Percentiles rank a stretch among this genome's conserved stretches.
These are phyloP conservation scores for Lasioglossum morio DNA, from an alignment of 2,888 invertebrate species.

Conservation along the genomic window DNA sequence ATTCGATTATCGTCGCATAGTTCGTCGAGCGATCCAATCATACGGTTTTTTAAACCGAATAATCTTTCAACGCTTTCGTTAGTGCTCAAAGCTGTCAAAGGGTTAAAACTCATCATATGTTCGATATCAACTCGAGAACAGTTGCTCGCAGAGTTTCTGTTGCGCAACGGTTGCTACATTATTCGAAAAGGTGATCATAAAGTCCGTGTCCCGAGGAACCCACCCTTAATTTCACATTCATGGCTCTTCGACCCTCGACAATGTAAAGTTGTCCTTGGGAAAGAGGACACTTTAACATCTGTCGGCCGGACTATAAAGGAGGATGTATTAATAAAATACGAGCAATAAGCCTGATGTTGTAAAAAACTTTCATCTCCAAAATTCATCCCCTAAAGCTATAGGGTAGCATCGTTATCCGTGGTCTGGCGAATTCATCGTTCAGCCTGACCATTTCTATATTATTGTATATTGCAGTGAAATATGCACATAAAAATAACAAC, in stretches of 20 bases:
- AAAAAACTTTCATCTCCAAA: not conserved
- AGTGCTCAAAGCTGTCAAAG: not conserved
- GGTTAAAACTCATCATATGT: not conserved
- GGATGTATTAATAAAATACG: not conserved
- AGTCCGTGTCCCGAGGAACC: not conserved
- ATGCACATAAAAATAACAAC: not conserved
- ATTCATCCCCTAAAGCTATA: not conserved
- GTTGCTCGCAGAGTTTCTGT: not conserved
- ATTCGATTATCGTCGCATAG: not conserved
- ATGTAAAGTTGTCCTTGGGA: not conserved
- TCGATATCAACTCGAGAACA: slow-evolving; percentile 3
- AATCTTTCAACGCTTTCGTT: not conserved
- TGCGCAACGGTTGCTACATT: not conserved
- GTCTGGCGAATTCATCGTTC: not conserved
- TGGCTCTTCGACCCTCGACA: not conserved
- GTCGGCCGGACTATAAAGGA: not conserved
- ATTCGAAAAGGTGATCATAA: slow-evolving; percentile 14
- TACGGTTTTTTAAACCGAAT: not conserved
- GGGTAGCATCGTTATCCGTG: not conserved
- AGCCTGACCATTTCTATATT: not conserved
- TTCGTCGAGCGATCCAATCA: not conserved
- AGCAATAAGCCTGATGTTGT: not conserved
- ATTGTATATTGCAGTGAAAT: too few relatives aligned
- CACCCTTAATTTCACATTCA: slow-evolving; percentile 18
- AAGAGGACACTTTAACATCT: not conserved